Percentiles rank a stretch among this genome's conserved stretches.
These are phyloP conservation scores for Peucedramus taeniatus DNA, from an alignment of 2,113 vertebrate genomes.

Conservation along the genomic window DNA sequence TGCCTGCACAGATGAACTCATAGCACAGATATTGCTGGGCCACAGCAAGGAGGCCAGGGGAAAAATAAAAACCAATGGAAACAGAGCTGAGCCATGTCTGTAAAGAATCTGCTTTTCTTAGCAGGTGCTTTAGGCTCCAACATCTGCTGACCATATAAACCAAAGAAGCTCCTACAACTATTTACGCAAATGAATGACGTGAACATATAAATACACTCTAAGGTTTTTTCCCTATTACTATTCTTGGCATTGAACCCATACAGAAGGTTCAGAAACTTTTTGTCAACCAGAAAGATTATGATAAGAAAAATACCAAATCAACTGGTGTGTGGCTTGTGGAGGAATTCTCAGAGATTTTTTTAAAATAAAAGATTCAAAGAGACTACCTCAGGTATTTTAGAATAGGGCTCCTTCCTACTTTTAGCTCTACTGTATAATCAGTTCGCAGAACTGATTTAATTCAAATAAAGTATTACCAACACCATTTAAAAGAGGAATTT, in stretches of 20 bases:
- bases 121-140: constrained; percentile 73
- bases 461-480: background rate
- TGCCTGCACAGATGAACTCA: constrained; percentile 68
- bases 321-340: background rate
- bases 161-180: constrained; percentile 63
- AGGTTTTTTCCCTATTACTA: constrained; percentile 42
- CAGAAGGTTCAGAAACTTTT: background rate
- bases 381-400: background rate
- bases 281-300: background rate
- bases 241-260: constrained; percentile 39
- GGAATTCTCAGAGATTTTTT: background rate
- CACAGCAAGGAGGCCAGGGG: constrained; percentile 68
- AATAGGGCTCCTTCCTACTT: background rate
- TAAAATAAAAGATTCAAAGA: background rate
- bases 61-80: constrained; percentile 69
- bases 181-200: constrained; percentile 66
- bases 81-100: constrained; percentile 10
- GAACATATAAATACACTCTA: constrained; percentile 63
- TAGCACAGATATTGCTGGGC: constrained; percentile 57
- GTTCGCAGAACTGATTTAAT: background rate
- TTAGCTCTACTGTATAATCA: background rate
- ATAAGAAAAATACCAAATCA: background rate
- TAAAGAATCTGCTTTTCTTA: constrained; percentile 78
- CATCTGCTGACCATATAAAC: constrained; percentile 80
- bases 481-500: background rate